phyloP scores from a whole-genome alignment of 1,140 invertebrate species.

The Piezodorus guildinii region DNA sequence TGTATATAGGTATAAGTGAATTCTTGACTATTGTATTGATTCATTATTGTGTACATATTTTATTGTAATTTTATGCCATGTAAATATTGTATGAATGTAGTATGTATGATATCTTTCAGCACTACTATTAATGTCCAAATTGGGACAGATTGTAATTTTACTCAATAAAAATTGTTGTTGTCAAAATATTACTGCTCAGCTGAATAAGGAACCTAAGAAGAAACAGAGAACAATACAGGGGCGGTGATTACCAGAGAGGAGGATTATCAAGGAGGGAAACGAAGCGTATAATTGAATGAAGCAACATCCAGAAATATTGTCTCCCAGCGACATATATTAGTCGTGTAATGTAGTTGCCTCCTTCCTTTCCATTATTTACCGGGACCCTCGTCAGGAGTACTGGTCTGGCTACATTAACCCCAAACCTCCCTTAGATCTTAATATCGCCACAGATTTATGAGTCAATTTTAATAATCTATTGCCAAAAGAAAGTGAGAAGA shows the following conservation, averaged over 20 bases:
- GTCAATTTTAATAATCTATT: neutral
- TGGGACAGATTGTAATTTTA: too few species aligned
- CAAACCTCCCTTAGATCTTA: neutral
- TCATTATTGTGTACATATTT: too few species aligned
- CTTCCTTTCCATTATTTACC: neutral
- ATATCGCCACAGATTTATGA: neutral
- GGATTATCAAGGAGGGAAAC: neutral
- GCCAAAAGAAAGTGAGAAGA: too few species aligned
- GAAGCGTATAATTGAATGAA: slow-evolving; percentile 6
- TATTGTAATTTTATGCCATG: too few species aligned
- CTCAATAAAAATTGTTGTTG: too few species aligned
- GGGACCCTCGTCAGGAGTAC: neutral
- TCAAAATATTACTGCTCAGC: neutral
- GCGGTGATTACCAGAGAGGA: neutral
- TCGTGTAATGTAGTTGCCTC: neutral
- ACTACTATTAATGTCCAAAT: too few species aligned
- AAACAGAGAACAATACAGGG: neutral
- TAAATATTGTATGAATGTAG: too few species aligned
- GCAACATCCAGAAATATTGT: slow-evolving; percentile 6
- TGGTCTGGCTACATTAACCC: neutral
- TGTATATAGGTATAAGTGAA: too few species aligned
- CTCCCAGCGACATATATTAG: neutral
- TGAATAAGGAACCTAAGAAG: neutral
- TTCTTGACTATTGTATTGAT: too few species aligned
- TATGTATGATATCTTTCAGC: too few species aligned